These are phyloP conservation scores for Cydia strobilella DNA, from an alignment of 1,140 invertebrate genomes.

Conservation along the genomic window DNA sequence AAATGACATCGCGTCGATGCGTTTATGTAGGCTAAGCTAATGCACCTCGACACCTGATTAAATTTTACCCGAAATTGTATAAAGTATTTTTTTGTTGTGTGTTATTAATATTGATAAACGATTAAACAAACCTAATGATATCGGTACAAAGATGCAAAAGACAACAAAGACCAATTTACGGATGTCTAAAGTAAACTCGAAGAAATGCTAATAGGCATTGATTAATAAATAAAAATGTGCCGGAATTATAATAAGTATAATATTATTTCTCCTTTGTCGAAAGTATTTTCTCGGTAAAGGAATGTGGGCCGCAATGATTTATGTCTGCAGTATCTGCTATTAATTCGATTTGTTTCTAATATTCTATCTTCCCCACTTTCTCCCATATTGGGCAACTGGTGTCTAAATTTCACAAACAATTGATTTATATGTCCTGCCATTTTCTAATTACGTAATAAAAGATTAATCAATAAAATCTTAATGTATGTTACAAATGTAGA, in stretches of 20 bases:
- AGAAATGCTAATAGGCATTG: neutral
- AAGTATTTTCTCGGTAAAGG: constrained; percentile 46
- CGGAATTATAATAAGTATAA: too few species aligned
- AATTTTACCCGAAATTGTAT: neutral
- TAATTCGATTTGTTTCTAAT: constrained; percentile 66
- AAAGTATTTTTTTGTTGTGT: too few species aligned
- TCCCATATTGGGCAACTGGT: constrained; percentile 51
- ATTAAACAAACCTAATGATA: too few species aligned
- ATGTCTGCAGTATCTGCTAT: constrained; percentile 49
- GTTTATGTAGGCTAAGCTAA: constrained; percentile 28
- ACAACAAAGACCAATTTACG: neutral
- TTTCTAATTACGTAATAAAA: neutral
- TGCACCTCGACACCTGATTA: neutral
- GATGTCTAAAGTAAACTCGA: neutral
- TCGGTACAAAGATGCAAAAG: too few species aligned
- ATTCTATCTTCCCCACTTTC: constrained; percentile 57
- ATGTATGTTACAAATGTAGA: constrained; percentile 2
- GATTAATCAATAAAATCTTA: neutral
- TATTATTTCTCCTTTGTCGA: neutral
- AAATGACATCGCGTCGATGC: constrained; percentile 23
- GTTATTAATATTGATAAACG: too few species aligned
- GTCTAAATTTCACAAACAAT: constrained; percentile 14
- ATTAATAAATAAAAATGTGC: neutral
- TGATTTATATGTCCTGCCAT: neutral
- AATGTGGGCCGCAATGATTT: constrained; percentile 60